phyloP scores from a whole-genome alignment of 2,797 vertebrate genomes.

The Acanthurus lineatus region DNA sequence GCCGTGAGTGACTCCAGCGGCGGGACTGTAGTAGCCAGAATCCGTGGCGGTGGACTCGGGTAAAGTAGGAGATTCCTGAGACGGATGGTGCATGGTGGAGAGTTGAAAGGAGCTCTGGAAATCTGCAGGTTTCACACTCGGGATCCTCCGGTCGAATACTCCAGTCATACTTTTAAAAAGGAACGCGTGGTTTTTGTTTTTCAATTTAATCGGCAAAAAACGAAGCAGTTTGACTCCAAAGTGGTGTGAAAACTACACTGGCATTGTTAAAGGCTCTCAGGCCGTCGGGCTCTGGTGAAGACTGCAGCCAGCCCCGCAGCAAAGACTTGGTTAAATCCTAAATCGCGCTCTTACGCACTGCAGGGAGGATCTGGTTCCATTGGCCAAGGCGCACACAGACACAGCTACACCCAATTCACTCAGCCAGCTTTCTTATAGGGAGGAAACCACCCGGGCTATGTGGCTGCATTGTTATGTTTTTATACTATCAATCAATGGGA shows the following conservation, averaged over 20 bases:
- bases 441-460: constrained; percentile 84
- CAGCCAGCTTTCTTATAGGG: constrained; percentile 90
- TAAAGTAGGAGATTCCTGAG: constrained; percentile 98
- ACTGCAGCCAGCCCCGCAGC: constrained; percentile 94
- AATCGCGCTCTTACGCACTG: constrained; percentile 99
- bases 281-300: constrained; percentile 89
- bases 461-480: constrained; percentile 76
- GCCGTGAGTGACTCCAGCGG: constrained; percentile 88
- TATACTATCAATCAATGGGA: constrained; percentile 76
- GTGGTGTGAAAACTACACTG: constrained; percentile 85
- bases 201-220: constrained; percentile 46
- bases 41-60: constrained; percentile 98
- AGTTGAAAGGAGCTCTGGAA: constrained; percentile 95
- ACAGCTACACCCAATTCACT: constrained; percentile 95
- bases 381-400: constrained; percentile 93
- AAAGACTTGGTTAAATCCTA: constrained; percentile 99
- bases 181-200: constrained; percentile 46
- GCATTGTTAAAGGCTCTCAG: constrained; percentile 86
- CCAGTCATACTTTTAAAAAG: constrained; percentile 92
- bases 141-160: constrained; percentile 97
- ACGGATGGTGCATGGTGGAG: constrained; percentile 95
- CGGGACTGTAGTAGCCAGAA: constrained; percentile 96
- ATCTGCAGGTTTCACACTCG: constrained; percentile 93
- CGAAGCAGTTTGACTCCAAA: constrained; percentile 74
- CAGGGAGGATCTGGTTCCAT: constrained; percentile 99